Base-by-base conservation (phyloP, 1,140 invertebrate genomes). In the Metaphire vulgaris region DNA sequence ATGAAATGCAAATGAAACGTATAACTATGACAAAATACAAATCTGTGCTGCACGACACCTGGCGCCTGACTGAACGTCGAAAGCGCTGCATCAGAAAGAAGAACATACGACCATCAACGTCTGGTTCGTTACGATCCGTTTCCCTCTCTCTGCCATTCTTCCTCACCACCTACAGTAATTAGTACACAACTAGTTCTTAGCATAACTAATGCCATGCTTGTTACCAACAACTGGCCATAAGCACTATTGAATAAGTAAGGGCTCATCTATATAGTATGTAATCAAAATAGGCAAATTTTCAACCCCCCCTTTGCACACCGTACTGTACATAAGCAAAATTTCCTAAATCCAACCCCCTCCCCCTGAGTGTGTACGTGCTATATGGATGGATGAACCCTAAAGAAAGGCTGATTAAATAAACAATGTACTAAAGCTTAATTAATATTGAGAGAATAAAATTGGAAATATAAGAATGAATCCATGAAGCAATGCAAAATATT, bases 11-110 rank as follows among this genome's bases (percentile, higher is more conserved):
- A 12, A 12, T 56, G 41, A 56, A 6, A 56, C 41, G 21, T 56
- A 56, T 6, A 56, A 6, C 21, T 56, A 56, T 56, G 41, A 56
- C 21, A 21, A 21, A 12, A 6, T 56, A 56, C 41, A 6, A 56
- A 56, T 6, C 41, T 56, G 41, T 56, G 6, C 41, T 6, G 21
- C 41, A 6, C 6, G 21, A 12, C 21, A 56, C 41, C 41, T 56
- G 41, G 41, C 41, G 41, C 41, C 41, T 56, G 6, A 84, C 82
- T 68, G 83, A 83, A 72, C 85, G 80, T 56, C 85, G 79, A 34
- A 89, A 83, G 76, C 89, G 88, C 77, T 89, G 84, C 84, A 89
- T 86, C 34, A 89, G 84, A 67, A 89, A 86, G 88, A 88, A 89
- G 71, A 89, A 79, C 84, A 89, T 87, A 76, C 89, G 87, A 2